Base-by-base conservation (phyloP, 64 coral and sea anemone species). In the Platygyra sinensis region DNA sequence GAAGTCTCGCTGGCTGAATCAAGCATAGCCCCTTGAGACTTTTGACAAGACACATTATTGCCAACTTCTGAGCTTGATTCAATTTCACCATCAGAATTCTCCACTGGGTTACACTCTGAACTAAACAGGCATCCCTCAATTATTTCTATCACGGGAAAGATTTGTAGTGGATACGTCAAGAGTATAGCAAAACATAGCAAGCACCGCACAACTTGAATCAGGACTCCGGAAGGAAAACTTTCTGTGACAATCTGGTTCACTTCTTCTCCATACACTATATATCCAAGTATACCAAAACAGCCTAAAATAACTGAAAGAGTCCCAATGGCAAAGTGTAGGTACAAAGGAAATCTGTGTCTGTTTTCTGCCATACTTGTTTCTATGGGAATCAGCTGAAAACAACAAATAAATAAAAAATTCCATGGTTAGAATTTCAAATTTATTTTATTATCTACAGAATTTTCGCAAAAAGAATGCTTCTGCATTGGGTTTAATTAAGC, bases 281-380 rank as follows among this genome's bases (percentile, higher is more conserved):
- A 97, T 7, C 95, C 95, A 30, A 87, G 51, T 60, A 97, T 84
- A 60, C 95, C 95, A 85, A 97, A 97, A 17, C 88, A 83, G 10
- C 88, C 87, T 36, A 97, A 82, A 88, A 97, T 90, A 0, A 32
- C 33, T 78, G 95, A 94, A 5, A 94, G 60, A 38, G 57, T 71
- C 32, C 91, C 95, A 88, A 97, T 62, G 10, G 95, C 95, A 50
- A 97, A 92, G 59, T 97, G 95, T 54, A 97, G 92, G 69, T 91
- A 97, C 50, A 94, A 55, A 0, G 95, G 83, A 57, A 93, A 97
- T 18, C 88, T 76, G 15, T 86, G 65, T 28, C 92, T 87, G 88
- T 94, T 97, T 31, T 97, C 95, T 52, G 91, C 95, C 95, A 97
- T 97, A 51, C 95, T 97, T 15, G 95, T 90, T 72, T 97, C 91